Percentiles rank a stretch among this genome's conserved stretches.
Evolutionary conservation across 53 echinoderm and acorn worm genomes (phyloP).

Genomic region (Echinarachnius parma): DNA sequence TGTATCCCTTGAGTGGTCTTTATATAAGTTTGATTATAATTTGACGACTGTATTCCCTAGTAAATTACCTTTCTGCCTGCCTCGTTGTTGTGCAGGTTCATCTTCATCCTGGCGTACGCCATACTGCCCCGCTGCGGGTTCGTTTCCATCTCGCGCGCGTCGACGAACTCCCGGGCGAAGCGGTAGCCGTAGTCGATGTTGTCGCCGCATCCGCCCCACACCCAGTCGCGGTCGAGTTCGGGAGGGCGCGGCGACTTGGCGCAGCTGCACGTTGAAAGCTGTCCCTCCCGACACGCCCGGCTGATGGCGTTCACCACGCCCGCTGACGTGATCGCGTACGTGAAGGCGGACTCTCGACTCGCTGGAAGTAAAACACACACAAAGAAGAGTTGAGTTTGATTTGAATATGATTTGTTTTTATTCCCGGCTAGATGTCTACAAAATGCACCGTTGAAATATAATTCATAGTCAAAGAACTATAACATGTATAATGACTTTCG

Average conservation of each 20-base stretch:
- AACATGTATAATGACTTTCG: too few relatives aligned
- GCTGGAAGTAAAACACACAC: slow-evolving; percentile 55
- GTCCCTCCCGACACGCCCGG: slow-evolving; percentile 84
- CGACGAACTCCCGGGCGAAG: slow-evolving; percentile 94
- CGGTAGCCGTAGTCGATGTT: slow-evolving; percentile 96
- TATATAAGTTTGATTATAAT: too few relatives aligned
- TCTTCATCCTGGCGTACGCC: slow-evolving; percentile 69
- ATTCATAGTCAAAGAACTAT: too few relatives aligned
- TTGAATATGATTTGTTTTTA: not conserved
- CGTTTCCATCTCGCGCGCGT: slow-evolving; percentile 80
- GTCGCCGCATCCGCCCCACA: slow-evolving; percentile 99
- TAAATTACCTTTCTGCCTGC: slow-evolving; percentile 92
- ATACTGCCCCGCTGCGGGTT: slow-evolving; percentile 64
- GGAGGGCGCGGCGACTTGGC: slow-evolving; percentile 71
- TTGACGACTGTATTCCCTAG: too few relatives aligned
- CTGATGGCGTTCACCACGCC: slow-evolving; percentile 94
- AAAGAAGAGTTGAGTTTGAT: not conserved
- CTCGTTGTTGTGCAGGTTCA: slow-evolving; percentile 97
- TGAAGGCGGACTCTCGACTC: slow-evolving; percentile 95
- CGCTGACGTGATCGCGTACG: slow-evolving; percentile 94
- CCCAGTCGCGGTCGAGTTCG: slow-evolving; percentile 84
- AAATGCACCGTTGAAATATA: too few relatives aligned
- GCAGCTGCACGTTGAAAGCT: slow-evolving; percentile 87
- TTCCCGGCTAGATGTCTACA: too few relatives aligned
- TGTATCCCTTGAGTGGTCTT: too few relatives aligned